Percentiles rank a stretch among this genome's conserved stretches.
Evolutionary conservation across 2,888 invertebrate genomes (phyloP).

Genomic region (Balanococcus diminutus): DNA sequence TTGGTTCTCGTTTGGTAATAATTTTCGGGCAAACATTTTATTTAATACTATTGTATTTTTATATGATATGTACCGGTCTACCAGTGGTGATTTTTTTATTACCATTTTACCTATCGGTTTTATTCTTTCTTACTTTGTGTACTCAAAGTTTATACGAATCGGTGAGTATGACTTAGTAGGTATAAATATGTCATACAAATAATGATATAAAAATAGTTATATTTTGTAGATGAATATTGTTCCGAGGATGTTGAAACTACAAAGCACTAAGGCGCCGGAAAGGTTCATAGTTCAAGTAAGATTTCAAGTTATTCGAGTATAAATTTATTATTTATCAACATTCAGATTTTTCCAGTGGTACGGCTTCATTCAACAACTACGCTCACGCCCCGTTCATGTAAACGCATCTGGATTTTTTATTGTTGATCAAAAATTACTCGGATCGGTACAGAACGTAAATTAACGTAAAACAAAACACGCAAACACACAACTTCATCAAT

Average conservation of each 20-base stretch:
- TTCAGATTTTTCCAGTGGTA: neutral
- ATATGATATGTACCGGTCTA: slow-evolving; percentile 25
- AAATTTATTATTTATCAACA: neutral
- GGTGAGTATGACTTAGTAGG: slow-evolving; percentile 49
- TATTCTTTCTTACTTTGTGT: neutral
- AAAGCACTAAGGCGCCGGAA: neutral
- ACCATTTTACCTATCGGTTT: neutral
- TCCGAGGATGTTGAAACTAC: slow-evolving; percentile 4
- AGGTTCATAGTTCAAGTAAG: slow-evolving; percentile 14
- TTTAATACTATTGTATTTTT: slow-evolving; percentile 26
- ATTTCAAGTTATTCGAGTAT: neutral
- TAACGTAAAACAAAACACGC: neutral
- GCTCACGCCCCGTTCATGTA: neutral
- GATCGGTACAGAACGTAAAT: neutral
- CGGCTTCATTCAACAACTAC: slow-evolving; percentile 30
- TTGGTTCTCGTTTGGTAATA: slow-evolving; percentile 35
- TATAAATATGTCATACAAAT: neutral
- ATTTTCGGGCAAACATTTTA: slow-evolving; percentile 11
- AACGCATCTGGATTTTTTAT: slow-evolving; percentile 34
- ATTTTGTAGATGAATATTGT: neutral
- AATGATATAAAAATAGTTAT: neutral
- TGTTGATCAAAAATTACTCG: neutral
- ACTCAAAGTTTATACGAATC: neutral
- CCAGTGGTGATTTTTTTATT: neutral
- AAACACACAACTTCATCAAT: neutral